Base-by-base conservation (phyloP, 2,888 invertebrate species). In the Drosophila austrosaltans region DNA sequence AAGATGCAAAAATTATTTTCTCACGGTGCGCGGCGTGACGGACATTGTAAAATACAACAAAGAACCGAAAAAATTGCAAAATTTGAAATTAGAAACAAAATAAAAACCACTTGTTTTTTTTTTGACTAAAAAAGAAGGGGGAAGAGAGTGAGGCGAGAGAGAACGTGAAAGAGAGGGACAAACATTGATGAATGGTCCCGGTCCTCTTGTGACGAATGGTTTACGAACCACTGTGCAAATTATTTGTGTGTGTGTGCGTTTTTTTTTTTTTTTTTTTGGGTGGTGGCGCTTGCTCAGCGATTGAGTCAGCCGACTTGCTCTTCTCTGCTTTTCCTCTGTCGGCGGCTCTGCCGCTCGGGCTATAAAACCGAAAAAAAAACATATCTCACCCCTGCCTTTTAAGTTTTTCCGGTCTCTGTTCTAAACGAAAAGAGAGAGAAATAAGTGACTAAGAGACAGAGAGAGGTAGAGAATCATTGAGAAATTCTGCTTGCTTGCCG, bases 181-280 rank as follows among this genome's bases (percentile, higher is more conserved):
- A 58, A 25, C 58, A 58, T 76, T 71, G 48, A 48, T 48, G 48
- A 79, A 84, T 77, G 72, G 73, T 75, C 71, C 75, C 62, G 72
- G 73, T 75, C 71, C 75, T 60, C 60, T 61, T 63, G 72, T 72
- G 66, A 76, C 69, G 69, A 32, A 61, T 16, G 53, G 72, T 53
- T 77, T 82, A 53, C 66, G 81, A 59, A 70, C 81, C 85, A 83
- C 88, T 83, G 87, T 86, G 79, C 87, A 59, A 79, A 72, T 66
- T 77, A 62, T 72, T 32, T 42, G 48, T 63, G 58, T 63, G 48
- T 72, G 53, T 25, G 16, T 59, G 72, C 44, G 59, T 64, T 63
- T 63, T 71, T 63, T 64, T 71, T 72, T 71, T 71, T 16, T 36
- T 22, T 72, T 66, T 72, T 72, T 72, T 81, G 83, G 85, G 85